A percentile compares a stretch with the other conserved stretches of the same genome.
phyloP scores from a whole-genome alignment of 2,797 vertebrate species.

The Allobates femoralis region DNA sequence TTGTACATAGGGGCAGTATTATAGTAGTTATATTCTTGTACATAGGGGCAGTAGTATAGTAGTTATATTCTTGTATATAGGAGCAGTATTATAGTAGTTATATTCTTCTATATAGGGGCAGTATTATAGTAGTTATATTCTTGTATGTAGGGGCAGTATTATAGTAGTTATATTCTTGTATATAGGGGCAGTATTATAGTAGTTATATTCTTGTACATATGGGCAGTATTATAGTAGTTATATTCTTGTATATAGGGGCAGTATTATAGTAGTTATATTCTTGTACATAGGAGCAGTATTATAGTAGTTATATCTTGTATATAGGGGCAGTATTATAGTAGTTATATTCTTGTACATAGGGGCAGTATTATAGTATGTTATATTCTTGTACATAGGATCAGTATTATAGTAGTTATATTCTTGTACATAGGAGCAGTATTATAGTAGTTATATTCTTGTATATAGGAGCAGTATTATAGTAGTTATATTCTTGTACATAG shows the following conservation, averaged over 20 bases:
- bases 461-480: slow-evolving; percentile 15
- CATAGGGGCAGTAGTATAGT: slow-evolving; percentile 5
- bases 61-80: neutral
- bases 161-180: slow-evolving; percentile 15
- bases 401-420: slow-evolving; percentile 24
- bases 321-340: too few species aligned
- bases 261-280: too few species aligned
- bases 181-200: neutral
- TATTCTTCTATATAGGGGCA: slow-evolving; percentile 9
- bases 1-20: neutral
- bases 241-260: too few species aligned
- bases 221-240: too few species aligned
- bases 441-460: slow-evolving; percentile 22
- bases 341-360: too few species aligned
- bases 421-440: slow-evolving; percentile 13
- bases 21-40: slow-evolving; percentile 22
- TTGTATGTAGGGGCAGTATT: slow-evolving; percentile 5
- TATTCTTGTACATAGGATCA: too few species aligned
- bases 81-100: neutral
- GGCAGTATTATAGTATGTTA: slow-evolving; percentile 21
- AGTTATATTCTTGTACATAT: too few species aligned
- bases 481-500: slow-evolving; percentile 16
- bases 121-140: slow-evolving; percentile 28
- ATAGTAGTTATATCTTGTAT: too few species aligned
- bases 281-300: too few species aligned